Conservation (phyloP, 1,140 invertebrate species). For the Conus betulinus region DNA sequence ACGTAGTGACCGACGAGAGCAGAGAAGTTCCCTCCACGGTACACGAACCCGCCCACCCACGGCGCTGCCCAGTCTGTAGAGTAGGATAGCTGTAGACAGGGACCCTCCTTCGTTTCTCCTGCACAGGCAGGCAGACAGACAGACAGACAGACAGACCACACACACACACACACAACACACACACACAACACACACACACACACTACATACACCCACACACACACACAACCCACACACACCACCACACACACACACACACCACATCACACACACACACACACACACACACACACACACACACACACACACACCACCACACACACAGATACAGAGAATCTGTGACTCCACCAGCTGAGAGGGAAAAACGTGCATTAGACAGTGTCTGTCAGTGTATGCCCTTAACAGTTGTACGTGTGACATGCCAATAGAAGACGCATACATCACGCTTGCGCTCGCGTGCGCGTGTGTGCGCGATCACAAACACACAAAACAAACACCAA, state of each 20-base stretch:
- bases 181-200: too few relatives aligned
- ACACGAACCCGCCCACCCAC: slow-evolving; percentile 68
- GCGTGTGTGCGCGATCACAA: too few relatives aligned
- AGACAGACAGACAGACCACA: neutral
- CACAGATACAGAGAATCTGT: neutral
- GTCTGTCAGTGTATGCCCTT: neutral
- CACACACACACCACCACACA: neutral
- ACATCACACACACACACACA: neutral
- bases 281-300: neutral
- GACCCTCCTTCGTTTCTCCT: slow-evolving; percentile 51
- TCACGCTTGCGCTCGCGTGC: too few relatives aligned
- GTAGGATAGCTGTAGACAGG: slow-evolving; percentile 58
- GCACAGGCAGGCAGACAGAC: too few relatives aligned
- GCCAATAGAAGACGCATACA: neutral
- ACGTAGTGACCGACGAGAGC: slow-evolving; percentile 54
- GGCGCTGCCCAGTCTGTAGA: slow-evolving; percentile 43
- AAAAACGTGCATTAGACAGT: too few relatives aligned
- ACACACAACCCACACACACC: too few relatives aligned
- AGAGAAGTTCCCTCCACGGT: slow-evolving; percentile 57
- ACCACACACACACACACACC: neutral
- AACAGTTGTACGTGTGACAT: neutral
- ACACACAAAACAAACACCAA: too few relatives aligned
- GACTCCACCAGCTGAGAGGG: too few relatives aligned
- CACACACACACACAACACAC: neutral
- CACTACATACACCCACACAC: too few relatives aligned